Evolutionary conservation across 1,140 invertebrate species (phyloP).

Genomic region (Anadara kagoshimensis): DNA sequence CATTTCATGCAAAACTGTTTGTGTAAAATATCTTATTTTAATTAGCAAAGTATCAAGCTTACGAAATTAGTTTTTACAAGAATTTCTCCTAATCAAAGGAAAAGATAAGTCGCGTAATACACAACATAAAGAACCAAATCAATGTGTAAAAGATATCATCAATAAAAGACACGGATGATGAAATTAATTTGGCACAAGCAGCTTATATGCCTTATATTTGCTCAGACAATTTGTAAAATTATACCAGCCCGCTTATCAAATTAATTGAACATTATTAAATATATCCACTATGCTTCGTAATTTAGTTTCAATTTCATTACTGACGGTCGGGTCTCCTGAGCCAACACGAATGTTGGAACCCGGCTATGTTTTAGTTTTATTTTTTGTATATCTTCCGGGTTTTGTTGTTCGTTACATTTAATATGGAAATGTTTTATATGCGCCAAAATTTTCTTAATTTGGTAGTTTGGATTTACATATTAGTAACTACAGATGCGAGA

Average conservation of each 20-base stretch:
- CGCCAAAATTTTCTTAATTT: too few relatives aligned
- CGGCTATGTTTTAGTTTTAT: too few relatives aligned
- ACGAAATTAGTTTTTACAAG: conserved; percentile 20
- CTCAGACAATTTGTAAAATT: conserved; percentile 40
- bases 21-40: conserved; percentile 27
- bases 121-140: conserved; percentile 23
- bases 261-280: conserved; percentile 42
- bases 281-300: conserved; percentile 31
- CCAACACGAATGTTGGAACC: too few relatives aligned
- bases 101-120: conserved; percentile 23
- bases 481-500: too few relatives aligned
- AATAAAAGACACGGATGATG: conserved; percentile 24
- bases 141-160: conserved; percentile 33
- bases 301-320: conserved; percentile 36
- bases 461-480: too few relatives aligned
- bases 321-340: too few relatives aligned
- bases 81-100: conserved; percentile 16
- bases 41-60: conserved; percentile 22
- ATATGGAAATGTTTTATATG: too few relatives aligned
- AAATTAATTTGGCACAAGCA: conserved; percentile 35
- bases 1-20: conserved; percentile 9
- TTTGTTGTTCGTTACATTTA: too few relatives aligned
- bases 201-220: conserved; percentile 28
- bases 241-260: conserved; percentile 36
- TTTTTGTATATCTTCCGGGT: too few relatives aligned